Percentiles rank a stretch among this genome's conserved stretches.
Conservation (phyloP, 2,888 invertebrate species). For the Eristalis tenax region DNA sequence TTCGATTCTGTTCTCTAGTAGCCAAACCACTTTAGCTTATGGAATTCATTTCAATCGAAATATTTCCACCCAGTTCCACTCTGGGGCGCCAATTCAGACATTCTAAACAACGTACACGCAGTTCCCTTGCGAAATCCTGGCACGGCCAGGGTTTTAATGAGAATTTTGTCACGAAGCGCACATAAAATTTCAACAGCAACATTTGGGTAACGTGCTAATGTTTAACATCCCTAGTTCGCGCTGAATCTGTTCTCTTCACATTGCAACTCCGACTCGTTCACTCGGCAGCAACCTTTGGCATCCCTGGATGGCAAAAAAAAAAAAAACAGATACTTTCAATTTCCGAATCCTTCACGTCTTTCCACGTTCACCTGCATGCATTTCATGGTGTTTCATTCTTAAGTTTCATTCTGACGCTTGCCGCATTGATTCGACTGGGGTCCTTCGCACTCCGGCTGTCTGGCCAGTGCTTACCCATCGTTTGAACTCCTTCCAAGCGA, state of each 20-base stretch:
- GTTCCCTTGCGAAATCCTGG: neutral
- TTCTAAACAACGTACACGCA: neutral
- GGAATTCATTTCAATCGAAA: neutral
- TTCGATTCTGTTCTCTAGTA: too few relatives aligned
- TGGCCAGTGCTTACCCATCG: neutral
- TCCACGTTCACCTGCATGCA: constrained; percentile 19
- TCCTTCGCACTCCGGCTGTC: neutral
- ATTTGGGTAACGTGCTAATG: constrained; percentile 37
- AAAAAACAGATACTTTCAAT: constrained; percentile 51
- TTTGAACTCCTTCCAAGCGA: constrained; percentile 59
- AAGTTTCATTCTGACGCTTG: constrained; percentile 31
- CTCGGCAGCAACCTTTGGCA: neutral
- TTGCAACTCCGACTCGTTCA: neutral
- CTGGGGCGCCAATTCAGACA: neutral
- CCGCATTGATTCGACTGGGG: constrained; percentile 1
- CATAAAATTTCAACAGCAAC: constrained; percentile 34
- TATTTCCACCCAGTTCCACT: neutral
- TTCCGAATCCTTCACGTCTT: constrained; percentile 49
- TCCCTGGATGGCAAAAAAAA: neutral
- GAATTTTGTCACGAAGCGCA: constrained; percentile 33
- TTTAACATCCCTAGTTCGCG: neutral
- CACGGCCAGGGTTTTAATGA: constrained; percentile 5
- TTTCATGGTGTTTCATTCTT: constrained; percentile 42
- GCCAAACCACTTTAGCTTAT: neutral
- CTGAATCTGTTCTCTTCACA: constrained; percentile 11